phyloP scores from a whole-genome alignment of 2,113 vertebrate genomes.

The Neoarius graeffei region DNA sequence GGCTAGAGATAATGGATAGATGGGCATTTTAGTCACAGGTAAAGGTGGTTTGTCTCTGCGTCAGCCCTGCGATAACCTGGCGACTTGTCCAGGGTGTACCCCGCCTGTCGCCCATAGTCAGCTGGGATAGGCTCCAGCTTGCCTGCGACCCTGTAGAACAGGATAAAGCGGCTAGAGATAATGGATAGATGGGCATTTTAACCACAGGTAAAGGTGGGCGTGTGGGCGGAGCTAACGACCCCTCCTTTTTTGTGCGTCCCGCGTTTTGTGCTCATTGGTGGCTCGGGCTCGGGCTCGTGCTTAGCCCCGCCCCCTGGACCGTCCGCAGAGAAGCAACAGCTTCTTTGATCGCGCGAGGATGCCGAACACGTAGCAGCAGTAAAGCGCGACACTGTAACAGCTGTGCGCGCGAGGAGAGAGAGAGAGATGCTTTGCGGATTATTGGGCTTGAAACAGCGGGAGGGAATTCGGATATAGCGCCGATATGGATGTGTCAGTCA shows the following conservation, averaged over 20 bases:
- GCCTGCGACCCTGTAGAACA: neutral
- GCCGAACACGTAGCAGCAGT: conserved; percentile 40
- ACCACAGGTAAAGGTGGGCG: neutral
- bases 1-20: no score
- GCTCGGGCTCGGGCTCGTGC: conserved; percentile 45
- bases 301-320: conserved; percentile 72
- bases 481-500: conserved; percentile 10
- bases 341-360: conserved; percentile 41
- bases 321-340: conserved; percentile 71
- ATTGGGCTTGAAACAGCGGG: neutral
- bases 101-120: neutral
- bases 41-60: no score
- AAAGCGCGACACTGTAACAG: conserved; percentile 6
- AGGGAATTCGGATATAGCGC: conserved; percentile 6
- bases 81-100: no score
- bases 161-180: neutral
- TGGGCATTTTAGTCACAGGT: no score
- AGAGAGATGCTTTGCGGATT: conserved; percentile 16
- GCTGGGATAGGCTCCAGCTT: no score
- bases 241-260: neutral
- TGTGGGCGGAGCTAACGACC: conserved; percentile 37
- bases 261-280: conserved; percentile 24
- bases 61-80: no score
- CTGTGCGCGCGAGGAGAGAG: neutral
- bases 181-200: no score